Evolutionary conservation across 2,888 invertebrate species (phyloP).

Genomic region (Drosophila demipolita): DNA sequence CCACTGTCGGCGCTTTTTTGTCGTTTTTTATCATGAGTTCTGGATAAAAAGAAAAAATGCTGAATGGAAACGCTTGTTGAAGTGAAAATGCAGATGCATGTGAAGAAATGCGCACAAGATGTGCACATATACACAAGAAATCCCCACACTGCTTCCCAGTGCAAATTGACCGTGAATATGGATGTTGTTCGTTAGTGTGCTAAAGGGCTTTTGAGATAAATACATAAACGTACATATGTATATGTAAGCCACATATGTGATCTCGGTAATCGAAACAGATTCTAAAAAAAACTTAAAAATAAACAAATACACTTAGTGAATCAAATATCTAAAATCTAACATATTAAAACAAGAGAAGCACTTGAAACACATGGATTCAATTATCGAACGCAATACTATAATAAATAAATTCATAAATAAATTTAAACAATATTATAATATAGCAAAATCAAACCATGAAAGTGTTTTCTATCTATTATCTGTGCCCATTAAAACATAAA

Average conservation of each 20-base stretch:
- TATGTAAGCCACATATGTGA: conserved; percentile 35
- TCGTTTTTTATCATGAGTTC: conserved; percentile 59
- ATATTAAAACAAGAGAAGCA: not conserved
- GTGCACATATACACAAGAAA: conserved; percentile 12
- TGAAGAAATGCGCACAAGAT: conserved; percentile 45
- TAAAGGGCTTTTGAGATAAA: conserved; percentile 23
- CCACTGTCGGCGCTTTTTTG: conserved; percentile 56
- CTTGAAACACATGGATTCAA: not conserved
- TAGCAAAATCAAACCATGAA: not conserved
- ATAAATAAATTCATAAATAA: not conserved
- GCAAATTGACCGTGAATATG: conserved; percentile 74
- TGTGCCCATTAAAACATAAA: not conserved
- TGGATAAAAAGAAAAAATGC: conserved; percentile 60
- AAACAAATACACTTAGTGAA: conserved; percentile 5
- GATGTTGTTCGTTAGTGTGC: conserved; percentile 22
- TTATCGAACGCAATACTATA: not conserved
- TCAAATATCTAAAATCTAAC: not conserved
- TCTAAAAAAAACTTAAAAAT: conserved; percentile 6
- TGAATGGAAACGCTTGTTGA: conserved; percentile 61
- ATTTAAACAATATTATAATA: not conserved
- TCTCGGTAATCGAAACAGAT: conserved; percentile 24
- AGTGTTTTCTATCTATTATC: not conserved
- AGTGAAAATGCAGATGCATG: conserved; percentile 22
- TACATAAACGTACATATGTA: conserved; percentile 15
- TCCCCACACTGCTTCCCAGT: conserved; percentile 21